These are phyloP conservation scores for Orthochromis indermauri DNA, from an alignment of 2,113 vertebrate genomes.

Conservation along the genomic window DNA sequence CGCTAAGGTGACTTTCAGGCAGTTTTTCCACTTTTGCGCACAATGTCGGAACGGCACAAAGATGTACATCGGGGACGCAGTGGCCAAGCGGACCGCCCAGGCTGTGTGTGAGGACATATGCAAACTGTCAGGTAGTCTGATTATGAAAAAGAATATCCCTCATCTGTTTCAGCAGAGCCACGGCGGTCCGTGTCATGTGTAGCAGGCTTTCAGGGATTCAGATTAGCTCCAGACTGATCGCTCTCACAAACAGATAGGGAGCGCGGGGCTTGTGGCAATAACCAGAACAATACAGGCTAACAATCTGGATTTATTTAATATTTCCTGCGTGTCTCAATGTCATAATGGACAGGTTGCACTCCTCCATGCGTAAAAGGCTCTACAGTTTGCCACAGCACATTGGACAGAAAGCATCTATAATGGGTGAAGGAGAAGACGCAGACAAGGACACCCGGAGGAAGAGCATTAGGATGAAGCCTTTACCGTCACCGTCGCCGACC, in stretches of 20 bases:
- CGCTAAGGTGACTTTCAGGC: conserved; percentile 68
- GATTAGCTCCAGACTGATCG: conserved; percentile 65
- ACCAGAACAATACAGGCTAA: conserved; percentile 20
- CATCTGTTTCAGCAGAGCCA: conserved; percentile 37
- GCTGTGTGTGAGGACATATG: conserved; percentile 58
- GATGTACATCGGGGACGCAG: conserved; percentile 49
- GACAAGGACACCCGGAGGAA: conserved; percentile 88
- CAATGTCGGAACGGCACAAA: conserved; percentile 56
- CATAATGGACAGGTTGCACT: conserved; percentile 91
- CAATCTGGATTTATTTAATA: conserved; percentile 33
- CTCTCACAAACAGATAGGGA: conserved; percentile 57
- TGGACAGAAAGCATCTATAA: conserved; percentile 86
- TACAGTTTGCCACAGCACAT: conserved; percentile 98
- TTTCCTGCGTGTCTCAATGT: conserved; percentile 51
- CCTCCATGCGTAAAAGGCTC: conserved; percentile 97
- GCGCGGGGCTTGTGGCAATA: conserved; percentile 48
- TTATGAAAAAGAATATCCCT: conserved; percentile 33
- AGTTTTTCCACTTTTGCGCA: conserved; percentile 69
- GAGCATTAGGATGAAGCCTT: conserved; percentile 89
- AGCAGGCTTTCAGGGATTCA: conserved; percentile 60
- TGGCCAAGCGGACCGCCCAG: conserved; percentile 49
- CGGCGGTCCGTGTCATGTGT: conserved; percentile 63
- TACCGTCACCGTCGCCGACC: conserved; percentile 83
- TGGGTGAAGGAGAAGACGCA: conserved; percentile 85
- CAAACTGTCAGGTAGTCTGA: conserved; percentile 61